A percentile compares a stretch with the other conserved stretches of the same genome.
phyloP scores from a whole-genome alignment of 2,888 invertebrate species.

The Agonopterix alstromeriana region DNA sequence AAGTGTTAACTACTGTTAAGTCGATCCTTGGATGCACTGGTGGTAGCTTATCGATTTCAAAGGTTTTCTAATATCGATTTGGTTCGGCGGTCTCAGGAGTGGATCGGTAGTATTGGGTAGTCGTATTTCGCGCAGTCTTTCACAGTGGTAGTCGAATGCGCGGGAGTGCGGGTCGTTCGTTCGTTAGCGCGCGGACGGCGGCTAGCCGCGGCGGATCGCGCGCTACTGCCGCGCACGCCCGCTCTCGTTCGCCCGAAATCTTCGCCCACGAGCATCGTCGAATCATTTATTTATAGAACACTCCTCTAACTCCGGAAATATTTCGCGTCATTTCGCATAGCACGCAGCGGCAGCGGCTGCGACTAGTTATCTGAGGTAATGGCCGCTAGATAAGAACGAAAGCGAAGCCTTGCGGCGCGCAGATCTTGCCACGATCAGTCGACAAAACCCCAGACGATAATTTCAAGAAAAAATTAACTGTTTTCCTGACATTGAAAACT shows the following conservation, averaged over 20 bases:
- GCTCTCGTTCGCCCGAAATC: slow-evolving; percentile 56
- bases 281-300: slow-evolving; percentile 75
- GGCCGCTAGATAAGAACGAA: slow-evolving; percentile 10
- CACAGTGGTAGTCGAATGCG: slow-evolving; percentile 50
- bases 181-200: slow-evolving; percentile 75
- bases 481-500: too few relatives aligned
- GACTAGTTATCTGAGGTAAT: slow-evolving; percentile 60
- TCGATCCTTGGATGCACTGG: slow-evolving; percentile 42
- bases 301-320: slow-evolving; percentile 76
- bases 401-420: too few relatives aligned
- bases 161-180: slow-evolving; percentile 76
- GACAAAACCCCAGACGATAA: too few relatives aligned
- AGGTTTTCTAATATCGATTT: slow-evolving; percentile 8
- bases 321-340: slow-evolving; percentile 75
- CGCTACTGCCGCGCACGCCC: slow-evolving; percentile 62
- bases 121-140: slow-evolving; percentile 24
- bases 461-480: too few relatives aligned
- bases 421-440: too few relatives aligned
- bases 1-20: slow-evolving; percentile 43
- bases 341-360: slow-evolving; percentile 44
- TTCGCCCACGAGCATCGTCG: slow-evolving; percentile 71
- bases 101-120: slow-evolving; percentile 49
- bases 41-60: slow-evolving; percentile 9
- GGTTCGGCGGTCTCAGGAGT: slow-evolving; percentile 29
- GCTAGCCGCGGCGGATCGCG: slow-evolving; percentile 73